Evolutionary conservation across 2,797 vertebrate genomes (phyloP).

Genomic region (Chromobotia macracanthus): DNA sequence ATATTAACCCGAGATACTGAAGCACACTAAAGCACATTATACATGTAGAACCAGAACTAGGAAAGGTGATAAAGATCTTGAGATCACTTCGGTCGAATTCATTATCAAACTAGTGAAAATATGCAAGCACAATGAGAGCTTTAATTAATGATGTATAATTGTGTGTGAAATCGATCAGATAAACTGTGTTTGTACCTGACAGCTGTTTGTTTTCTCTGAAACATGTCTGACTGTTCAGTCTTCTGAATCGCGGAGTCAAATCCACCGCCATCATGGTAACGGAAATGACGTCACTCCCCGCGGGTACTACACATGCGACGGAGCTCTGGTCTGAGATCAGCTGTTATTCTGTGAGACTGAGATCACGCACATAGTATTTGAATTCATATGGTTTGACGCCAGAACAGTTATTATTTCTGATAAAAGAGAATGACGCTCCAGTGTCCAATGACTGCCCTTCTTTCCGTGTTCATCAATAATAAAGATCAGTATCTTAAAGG

Average conservation of each 20-base stretch:
- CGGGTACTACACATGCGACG: neutral
- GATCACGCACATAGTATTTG: neutral
- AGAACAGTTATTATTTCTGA: neutral
- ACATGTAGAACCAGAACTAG: neutral
- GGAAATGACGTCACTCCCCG: conserved; percentile 31
- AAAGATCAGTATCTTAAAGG: too few relatives aligned
- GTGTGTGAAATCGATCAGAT: neutral
- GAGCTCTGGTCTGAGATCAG: neutral
- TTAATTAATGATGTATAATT: neutral
- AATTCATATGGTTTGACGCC: neutral
- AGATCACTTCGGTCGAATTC: neutral
- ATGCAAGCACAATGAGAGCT: neutral
- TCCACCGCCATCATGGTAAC: conserved; percentile 75
- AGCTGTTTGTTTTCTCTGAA: conserved; percentile 70
- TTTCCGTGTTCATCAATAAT: too few relatives aligned
- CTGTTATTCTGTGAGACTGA: neutral
- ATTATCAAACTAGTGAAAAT: neutral
- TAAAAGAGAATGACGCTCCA: neutral
- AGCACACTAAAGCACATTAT: neutral
- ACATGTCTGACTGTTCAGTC: conserved; percentile 77
- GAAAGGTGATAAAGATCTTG: neutral
- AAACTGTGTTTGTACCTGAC: conserved; percentile 60
- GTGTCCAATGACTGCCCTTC: too few relatives aligned
- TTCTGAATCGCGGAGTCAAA: conserved; percentile 82
- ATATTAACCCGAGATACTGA: too few relatives aligned